Conservation (phyloP, 2,888 invertebrate genomes). For the Drosophila planitibia region DNA sequence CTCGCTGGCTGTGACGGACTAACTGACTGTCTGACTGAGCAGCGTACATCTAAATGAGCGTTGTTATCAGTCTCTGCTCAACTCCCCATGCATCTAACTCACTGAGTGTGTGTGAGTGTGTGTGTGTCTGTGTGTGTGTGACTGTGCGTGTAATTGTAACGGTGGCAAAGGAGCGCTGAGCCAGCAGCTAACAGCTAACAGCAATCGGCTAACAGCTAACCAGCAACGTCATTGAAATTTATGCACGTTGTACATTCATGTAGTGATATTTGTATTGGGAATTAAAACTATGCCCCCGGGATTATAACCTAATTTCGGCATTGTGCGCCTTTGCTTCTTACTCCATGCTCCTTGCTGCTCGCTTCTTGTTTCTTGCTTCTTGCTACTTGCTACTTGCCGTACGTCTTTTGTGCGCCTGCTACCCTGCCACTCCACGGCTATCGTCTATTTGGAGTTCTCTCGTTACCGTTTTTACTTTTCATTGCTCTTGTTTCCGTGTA, state of each 20-base stretch:
- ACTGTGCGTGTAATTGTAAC: slow-evolving; percentile 76
- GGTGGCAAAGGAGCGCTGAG: slow-evolving; percentile 58
- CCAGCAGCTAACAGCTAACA: slow-evolving; percentile 63
- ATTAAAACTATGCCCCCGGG: slow-evolving; percentile 80
- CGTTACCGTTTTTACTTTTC: slow-evolving; percentile 71
- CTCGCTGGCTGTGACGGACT: slow-evolving; percentile 51
- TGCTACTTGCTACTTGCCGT: neutral
- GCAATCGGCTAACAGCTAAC: slow-evolving; percentile 14
- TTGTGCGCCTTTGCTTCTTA: slow-evolving; percentile 41
- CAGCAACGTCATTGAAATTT: slow-evolving; percentile 79
- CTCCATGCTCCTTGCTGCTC: neutral
- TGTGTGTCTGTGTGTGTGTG: slow-evolving; percentile 55
- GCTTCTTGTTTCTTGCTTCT: neutral
- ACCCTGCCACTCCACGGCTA: neutral
- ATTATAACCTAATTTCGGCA: slow-evolving; percentile 79
- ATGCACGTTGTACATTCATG: slow-evolving; percentile 80
- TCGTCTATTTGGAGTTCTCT: slow-evolving; percentile 20
- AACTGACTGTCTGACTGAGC: slow-evolving; percentile 55
- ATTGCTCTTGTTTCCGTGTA: slow-evolving; percentile 79
- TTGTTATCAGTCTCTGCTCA: slow-evolving; percentile 66
- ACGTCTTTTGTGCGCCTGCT: neutral
- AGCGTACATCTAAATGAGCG: slow-evolving; percentile 73
- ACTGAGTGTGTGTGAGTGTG: neutral
- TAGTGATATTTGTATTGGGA: slow-evolving; percentile 82
- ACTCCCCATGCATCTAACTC: slow-evolving; percentile 48